Percentiles rank a stretch among this genome's conserved stretches.
phyloP scores from a whole-genome alignment of 2,888 invertebrate genomes.

The Drosophila siamana region DNA sequence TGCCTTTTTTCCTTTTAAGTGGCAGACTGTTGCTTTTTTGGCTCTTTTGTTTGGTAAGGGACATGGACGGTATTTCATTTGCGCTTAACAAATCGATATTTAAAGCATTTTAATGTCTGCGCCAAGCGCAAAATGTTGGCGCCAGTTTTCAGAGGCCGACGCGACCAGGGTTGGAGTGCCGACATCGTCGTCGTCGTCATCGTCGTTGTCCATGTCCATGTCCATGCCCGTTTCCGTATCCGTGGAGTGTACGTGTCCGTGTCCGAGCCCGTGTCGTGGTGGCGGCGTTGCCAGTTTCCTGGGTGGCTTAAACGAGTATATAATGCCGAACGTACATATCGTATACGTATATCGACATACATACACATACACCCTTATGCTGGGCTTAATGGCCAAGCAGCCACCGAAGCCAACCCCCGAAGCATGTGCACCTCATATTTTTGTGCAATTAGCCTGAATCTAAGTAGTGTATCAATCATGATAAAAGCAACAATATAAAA shows the following conservation, averaged over 20 bases:
- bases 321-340: background rate
- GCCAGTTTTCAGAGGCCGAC: slow-evolving; percentile 51
- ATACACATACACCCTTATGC: slow-evolving; percentile 29
- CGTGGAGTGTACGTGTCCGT: slow-evolving; percentile 35
- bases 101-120: slow-evolving; percentile 80
- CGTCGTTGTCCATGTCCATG: slow-evolving; percentile 52
- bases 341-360: background rate
- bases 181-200: slow-evolving; percentile 26
- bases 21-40: slow-evolving; percentile 77
- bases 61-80: slow-evolving; percentile 61
- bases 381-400: slow-evolving; percentile 41
- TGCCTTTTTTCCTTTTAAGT: slow-evolving; percentile 67
- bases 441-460: slow-evolving; percentile 78
- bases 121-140: slow-evolving; percentile 79
- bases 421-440: slow-evolving; percentile 74
- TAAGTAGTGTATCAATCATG: slow-evolving; percentile 72
- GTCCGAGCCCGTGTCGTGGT: slow-evolving; percentile 28
- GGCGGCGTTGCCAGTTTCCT: slow-evolving; percentile 34
- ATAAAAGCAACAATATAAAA: slow-evolving; percentile 49
- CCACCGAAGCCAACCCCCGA: slow-evolving; percentile 43
- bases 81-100: slow-evolving; percentile 73
- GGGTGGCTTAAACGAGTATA: background rate
- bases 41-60: slow-evolving; percentile 45
- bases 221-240: slow-evolving; percentile 49
- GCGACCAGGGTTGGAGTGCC: slow-evolving; percentile 50